Evolutionary conservation across 1,140 invertebrate genomes (phyloP).

Genomic region (Drosophila sproati): DNA sequence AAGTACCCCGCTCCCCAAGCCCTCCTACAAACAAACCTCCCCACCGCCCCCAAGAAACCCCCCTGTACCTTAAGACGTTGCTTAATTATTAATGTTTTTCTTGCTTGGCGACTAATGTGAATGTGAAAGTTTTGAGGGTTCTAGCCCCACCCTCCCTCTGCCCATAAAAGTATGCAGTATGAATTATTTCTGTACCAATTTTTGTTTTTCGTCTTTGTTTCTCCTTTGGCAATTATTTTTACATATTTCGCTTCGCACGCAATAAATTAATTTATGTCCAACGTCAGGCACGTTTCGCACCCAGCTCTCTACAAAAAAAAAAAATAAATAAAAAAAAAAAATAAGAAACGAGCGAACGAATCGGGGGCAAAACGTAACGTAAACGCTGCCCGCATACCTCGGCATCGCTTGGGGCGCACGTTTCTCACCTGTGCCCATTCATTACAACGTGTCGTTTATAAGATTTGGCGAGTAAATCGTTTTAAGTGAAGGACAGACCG

Average conservation of each 20-base stretch:
- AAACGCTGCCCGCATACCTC: not conserved
- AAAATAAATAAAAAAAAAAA: slow-evolving; percentile 9
- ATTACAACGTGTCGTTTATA: slow-evolving; percentile 73
- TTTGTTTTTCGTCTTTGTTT: slow-evolving; percentile 25
- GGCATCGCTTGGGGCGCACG: slow-evolving; percentile 46
- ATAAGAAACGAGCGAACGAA: not conserved
- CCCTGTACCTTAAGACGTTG: slow-evolving; percentile 35
- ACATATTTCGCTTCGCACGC: slow-evolving; percentile 72
- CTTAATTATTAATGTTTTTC: slow-evolving; percentile 77
- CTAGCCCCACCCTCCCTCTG: not conserved
- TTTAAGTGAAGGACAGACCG: slow-evolving; percentile 59
- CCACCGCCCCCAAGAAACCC: not conserved
- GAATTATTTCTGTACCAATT: slow-evolving; percentile 73
- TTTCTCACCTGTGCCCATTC: slow-evolving; percentile 77
- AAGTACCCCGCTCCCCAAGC: slow-evolving; percentile 49
- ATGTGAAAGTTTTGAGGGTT: slow-evolving; percentile 63
- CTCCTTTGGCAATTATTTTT: slow-evolving; percentile 45
- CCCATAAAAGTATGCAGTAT: slow-evolving; percentile 66
- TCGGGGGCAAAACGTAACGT: not conserved
- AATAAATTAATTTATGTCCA: slow-evolving; percentile 83
- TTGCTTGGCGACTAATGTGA: slow-evolving; percentile 16
- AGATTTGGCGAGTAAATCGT: slow-evolving; percentile 73
- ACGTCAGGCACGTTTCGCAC: slow-evolving; percentile 76
- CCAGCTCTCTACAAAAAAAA: slow-evolving; percentile 25
- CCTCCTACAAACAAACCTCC: not conserved